Evolutionary conservation across 2,888 invertebrate genomes (phyloP).

Genomic region (Meta bourneti): DNA sequence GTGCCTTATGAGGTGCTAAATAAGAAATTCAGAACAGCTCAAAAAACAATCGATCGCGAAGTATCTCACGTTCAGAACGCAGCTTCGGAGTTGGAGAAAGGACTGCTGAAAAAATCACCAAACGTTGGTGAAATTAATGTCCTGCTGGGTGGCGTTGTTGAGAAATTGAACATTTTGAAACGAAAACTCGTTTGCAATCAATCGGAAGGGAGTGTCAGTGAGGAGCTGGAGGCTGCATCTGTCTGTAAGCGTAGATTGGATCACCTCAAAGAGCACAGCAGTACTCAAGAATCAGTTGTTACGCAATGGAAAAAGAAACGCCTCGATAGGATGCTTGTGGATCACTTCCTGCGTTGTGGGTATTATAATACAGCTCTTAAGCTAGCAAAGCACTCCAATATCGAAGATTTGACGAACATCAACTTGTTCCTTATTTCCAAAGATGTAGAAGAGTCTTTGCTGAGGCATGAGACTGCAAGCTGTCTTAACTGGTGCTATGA

Average conservation of each 20-base stretch:
- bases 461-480: slow-evolving; percentile 90
- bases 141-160: slow-evolving; percentile 92
- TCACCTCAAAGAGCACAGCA: slow-evolving; percentile 88
- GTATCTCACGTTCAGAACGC: slow-evolving; percentile 92
- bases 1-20: slow-evolving; percentile 99
- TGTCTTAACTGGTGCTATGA: slow-evolving; percentile 98
- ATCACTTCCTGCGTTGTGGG: slow-evolving; percentile 96
- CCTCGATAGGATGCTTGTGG: slow-evolving; percentile 96
- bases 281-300: slow-evolving; percentile 81
- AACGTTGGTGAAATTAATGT: slow-evolving; percentile 88
- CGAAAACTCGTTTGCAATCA: slow-evolving; percentile 85
- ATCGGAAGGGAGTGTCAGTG: slow-evolving; percentile 95
- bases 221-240: slow-evolving; percentile 93
- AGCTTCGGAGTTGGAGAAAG: slow-evolving; percentile 89
- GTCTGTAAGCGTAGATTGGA: slow-evolving; percentile 95
- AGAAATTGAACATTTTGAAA: slow-evolving; percentile 92
- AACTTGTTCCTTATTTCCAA: slow-evolving; percentile 84
- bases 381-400: slow-evolving; percentile 88
- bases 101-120: slow-evolving; percentile 81
- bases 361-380: slow-evolving; percentile 96
- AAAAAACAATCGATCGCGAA: slow-evolving; percentile 95
- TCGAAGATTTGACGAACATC: slow-evolving; percentile 92
- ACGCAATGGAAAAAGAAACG: slow-evolving; percentile 92
- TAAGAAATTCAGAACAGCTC: slow-evolving; percentile 96
- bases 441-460: slow-evolving; percentile 90